Evolutionary conservation across 1,140 invertebrate genomes (phyloP), one percentile per base, ranked within the genome.

Genomic region (Colletes latitarsis): DNA sequence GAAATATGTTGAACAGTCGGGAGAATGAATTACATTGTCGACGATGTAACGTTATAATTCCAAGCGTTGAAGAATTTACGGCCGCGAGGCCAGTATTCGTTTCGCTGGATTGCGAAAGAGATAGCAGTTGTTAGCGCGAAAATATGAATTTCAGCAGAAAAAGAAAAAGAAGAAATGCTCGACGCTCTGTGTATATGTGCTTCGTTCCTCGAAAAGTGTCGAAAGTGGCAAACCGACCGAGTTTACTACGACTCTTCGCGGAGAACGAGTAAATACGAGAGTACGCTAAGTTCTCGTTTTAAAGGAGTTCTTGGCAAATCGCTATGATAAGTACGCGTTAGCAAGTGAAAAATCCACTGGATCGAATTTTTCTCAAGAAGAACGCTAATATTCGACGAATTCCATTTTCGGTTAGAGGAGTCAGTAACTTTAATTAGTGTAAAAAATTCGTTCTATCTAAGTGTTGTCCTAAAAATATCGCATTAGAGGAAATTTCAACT

Each of bases 141-240:
- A 60, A 58, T 72, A 66, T 58, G 71, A 80, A 75, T 58, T 75
- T 73, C 77, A 68, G 10, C 41, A 57, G 73, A 43, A 57, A 73
- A 60, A 64, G 73, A 57, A 64, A 43, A 64, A 78, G 30, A 30
- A 30, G 30, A 30, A 30, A 30, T 30, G 2, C 30, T 30, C 30
- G 30, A 30, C 30, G 43, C 43, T 6, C 43, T 8, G 9, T 14
- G 30, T 41, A 46, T 46, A 15, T 21, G 64, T 30, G 49, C n/a
- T 53, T 17, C 21, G 52, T 72, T 30, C 15, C 46, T 17, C 6
- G 41, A 53, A 64, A 53, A 79, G 14, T 43, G 60, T 43, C 49
- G 8, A 73, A 79, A 71, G 30, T n/a, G 49, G 43, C 39, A 21
- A 55, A 79, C 49, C 46, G 58, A 43, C 14, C 49, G 46, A 30